These are phyloP conservation scores for Aegithalos caudatus DNA, from an alignment of 2,113 vertebrate species.

Conservation along the genomic window DNA sequence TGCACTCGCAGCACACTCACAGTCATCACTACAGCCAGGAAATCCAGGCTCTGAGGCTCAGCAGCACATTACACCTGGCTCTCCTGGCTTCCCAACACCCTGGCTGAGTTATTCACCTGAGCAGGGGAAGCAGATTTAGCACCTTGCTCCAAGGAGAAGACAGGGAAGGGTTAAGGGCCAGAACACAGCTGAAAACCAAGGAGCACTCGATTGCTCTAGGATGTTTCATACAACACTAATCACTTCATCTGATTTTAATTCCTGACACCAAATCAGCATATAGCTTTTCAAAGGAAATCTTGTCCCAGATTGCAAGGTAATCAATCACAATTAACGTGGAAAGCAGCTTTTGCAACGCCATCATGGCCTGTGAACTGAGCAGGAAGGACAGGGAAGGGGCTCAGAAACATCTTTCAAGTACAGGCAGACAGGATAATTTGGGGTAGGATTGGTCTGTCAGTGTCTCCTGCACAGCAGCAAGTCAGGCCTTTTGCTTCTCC, in stretches of 20 bases:
- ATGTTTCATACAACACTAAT: background rate
- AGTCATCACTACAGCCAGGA: background rate
- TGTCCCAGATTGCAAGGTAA: constrained; percentile 46
- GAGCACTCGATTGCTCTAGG: background rate
- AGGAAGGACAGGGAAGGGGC: background rate
- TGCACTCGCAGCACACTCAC: background rate
- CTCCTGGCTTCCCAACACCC: background rate
- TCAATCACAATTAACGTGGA: constrained; percentile 45
- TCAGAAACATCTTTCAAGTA: background rate
- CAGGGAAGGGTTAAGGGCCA: constrained; percentile 3
- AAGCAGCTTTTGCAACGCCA: background rate
- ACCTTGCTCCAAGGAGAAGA: background rate
- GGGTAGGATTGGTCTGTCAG: background rate
- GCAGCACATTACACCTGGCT: background rate
- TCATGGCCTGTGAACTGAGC: background rate
- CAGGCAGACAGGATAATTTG: background rate
- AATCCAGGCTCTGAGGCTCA: background rate
- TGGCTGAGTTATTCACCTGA: background rate
- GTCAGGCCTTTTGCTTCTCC: background rate
- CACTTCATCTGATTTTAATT: constrained; percentile 58
- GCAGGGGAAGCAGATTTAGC: background rate
- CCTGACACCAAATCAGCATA: constrained; percentile 24
- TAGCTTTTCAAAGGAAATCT: constrained; percentile 49
- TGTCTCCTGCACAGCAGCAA: background rate
- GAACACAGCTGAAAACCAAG: background rate